Base-by-base conservation (phyloP, 2,888 invertebrate species). In the Macaria liturata region DNA sequence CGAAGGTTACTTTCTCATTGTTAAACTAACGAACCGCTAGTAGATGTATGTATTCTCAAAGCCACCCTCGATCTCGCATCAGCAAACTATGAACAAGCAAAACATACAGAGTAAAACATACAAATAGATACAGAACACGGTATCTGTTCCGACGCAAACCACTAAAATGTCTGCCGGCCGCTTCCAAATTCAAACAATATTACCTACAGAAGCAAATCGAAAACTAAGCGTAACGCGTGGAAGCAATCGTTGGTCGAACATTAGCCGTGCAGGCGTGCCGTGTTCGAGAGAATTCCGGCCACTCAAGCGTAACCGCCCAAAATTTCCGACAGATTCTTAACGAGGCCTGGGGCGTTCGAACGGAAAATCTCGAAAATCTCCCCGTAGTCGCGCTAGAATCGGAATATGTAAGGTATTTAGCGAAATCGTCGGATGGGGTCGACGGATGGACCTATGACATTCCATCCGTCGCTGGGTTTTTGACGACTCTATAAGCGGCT, bases 291-390 rank as follows among this genome's bases (percentile, higher is more conserved):
- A 78, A 86, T 85, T 74, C 77, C 76, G 72, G 70, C 72, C 75
- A 68, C 68, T 66, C 71, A 66, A 59, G 64, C 64, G 69, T 76
- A 75, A 78, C 80, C 75, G 71, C 70, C 64, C 79, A 79, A 84
- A 87, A 59, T 84, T 81, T 83, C 80, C 63, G 70, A 74, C 74
- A 76, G 84, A 90, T 90, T 89, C 90, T 90, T 88, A 89, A 86
- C 89, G 77, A 84, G 81, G 83, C 86, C 80, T 65, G 75, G 65
- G 80, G 84, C 81, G 72, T 49, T 52, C 71, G 70, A 75, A 64
- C 76, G 79, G 88, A 90, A 91, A 91, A 91, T 91, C 84, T 87
- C 84, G 86, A 84, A 88, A 88, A 88, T 90, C 78, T 80, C 80
- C 73, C 84, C 81, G 75, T 83, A 83, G 76, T 85, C 83, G 86